A percentile compares a stretch with the other conserved stretches of the same genome.
Evolutionary conservation across 1,140 invertebrate species (phyloP).

Genomic region (Maniola jurtina): DNA sequence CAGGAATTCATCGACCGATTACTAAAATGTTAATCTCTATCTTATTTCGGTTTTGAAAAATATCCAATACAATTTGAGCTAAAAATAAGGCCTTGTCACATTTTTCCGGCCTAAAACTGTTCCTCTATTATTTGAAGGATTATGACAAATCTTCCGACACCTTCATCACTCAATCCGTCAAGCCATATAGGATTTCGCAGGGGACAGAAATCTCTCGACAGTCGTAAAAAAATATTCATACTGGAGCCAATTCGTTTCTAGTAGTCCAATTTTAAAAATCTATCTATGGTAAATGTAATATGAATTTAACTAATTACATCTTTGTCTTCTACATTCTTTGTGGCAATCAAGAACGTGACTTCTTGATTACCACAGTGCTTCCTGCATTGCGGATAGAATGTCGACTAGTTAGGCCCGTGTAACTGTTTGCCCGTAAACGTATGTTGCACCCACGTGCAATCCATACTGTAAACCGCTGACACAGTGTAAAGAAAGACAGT

Average conservation of each 20-base stretch:
- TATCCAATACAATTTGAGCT: too few species aligned
- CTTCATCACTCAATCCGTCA: conserved; percentile 1
- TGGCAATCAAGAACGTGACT: conserved; percentile 11
- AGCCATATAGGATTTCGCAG: not conserved
- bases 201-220: not conserved
- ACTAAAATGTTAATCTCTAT: too few species aligned
- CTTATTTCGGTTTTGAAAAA: too few species aligned
- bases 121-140: not conserved
- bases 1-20: too few species aligned
- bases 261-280: too few species aligned
- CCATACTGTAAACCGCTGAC: conserved; percentile 37
- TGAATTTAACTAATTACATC: too few species aligned
- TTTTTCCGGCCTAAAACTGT: not conserved
- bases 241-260: too few species aligned
- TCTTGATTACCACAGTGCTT: conserved; percentile 23
- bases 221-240: too few species aligned
- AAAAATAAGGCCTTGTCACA: too few species aligned
- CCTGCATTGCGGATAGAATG: conserved; percentile 31
- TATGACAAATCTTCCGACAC: not conserved
- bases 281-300: too few species aligned
- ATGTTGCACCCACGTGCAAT: conserved; percentile 39
- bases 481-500: not conserved
- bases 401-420: conserved; percentile 27
- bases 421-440: conserved; percentile 45
- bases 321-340: conserved; percentile 3